These are phyloP conservation scores for Canis aureus DNA, from an alignment of 2,113 vertebrate species.

Conservation along the genomic window DNA sequence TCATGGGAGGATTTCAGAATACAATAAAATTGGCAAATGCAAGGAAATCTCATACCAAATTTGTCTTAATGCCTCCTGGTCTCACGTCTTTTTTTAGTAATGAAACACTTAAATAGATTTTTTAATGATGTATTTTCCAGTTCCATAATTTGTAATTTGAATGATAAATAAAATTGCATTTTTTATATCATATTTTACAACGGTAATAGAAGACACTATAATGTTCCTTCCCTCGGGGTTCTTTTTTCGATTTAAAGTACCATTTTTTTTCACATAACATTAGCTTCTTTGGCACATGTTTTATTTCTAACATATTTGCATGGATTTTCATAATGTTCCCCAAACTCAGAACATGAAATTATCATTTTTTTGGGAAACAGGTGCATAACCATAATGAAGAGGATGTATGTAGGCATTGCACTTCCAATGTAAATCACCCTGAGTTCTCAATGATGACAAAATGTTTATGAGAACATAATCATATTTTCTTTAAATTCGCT, in stretches of 20 bases:
- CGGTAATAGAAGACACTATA: neutral
- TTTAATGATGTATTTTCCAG: constrained; percentile 33
- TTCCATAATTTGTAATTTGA: constrained; percentile 23
- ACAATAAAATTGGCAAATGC: neutral
- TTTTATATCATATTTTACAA: constrained; percentile 52
- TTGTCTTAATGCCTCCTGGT: neutral
- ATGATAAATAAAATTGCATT: constrained; percentile 56
- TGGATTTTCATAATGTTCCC: constrained; percentile 33
- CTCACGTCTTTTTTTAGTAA: constrained; percentile 35
- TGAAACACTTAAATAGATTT: constrained; percentile 27
- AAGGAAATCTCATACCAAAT: neutral
- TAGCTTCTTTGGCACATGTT: neutral
- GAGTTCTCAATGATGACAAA: neutral
- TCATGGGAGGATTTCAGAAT: neutral
- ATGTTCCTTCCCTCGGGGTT: neutral
- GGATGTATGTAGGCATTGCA: neutral
- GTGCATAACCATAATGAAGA: neutral
- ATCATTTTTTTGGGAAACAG: constrained; percentile 51
- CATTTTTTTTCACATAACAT: constrained; percentile 17
- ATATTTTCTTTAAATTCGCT: constrained; percentile 11
- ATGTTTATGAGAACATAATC: neutral
- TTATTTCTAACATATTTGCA: constrained; percentile 37
- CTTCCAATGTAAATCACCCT: neutral
- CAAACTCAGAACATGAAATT: constrained; percentile 49
- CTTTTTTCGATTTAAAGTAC: constrained; percentile 37